Evolutionary conservation across 2,888 invertebrate species (phyloP).

Genomic region (Suillia variegata): DNA sequence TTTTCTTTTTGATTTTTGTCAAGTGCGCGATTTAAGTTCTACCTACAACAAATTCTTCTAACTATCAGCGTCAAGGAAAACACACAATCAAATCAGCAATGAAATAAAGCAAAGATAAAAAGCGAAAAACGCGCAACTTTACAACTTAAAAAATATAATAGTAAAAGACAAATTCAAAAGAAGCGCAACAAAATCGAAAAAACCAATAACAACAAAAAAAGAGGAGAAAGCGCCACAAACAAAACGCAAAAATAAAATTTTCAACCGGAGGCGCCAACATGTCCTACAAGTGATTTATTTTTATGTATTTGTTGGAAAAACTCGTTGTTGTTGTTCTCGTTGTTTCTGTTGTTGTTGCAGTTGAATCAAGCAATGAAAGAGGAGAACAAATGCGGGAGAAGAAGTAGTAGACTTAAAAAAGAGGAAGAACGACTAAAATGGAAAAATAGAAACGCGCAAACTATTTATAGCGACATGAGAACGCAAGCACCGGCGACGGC

Average conservation of each 20-base stretch:
- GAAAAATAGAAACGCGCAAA: background rate
- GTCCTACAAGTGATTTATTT: conserved; percentile 58
- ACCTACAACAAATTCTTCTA: too few species aligned
- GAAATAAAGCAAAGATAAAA: too few species aligned
- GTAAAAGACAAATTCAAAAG: background rate
- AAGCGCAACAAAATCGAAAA: background rate
- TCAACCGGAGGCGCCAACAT: conserved; percentile 57
- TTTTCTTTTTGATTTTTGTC: too few species aligned
- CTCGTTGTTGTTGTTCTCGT: background rate
- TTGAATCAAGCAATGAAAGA: conserved; percentile 27
- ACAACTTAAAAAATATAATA: background rate
- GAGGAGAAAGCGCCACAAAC: background rate
- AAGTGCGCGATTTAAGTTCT: too few species aligned
- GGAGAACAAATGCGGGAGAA: conserved; percentile 14
- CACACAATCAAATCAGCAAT: background rate
- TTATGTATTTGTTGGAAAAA: conserved; percentile 44
- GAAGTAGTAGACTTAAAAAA: too few species aligned
- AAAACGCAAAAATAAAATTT: conserved; percentile 21
- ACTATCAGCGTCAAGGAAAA: too few species aligned
- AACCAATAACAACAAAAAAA: background rate
- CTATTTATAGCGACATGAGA: too few species aligned
- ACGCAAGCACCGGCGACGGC: too few species aligned
- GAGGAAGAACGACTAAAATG: background rate
- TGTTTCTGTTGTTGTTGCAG: conserved; percentile 15
- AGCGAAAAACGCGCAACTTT: background rate